phyloP scores from a whole-genome alignment of 2,113 vertebrate genomes.

The Spermophilus dauricus region DNA sequence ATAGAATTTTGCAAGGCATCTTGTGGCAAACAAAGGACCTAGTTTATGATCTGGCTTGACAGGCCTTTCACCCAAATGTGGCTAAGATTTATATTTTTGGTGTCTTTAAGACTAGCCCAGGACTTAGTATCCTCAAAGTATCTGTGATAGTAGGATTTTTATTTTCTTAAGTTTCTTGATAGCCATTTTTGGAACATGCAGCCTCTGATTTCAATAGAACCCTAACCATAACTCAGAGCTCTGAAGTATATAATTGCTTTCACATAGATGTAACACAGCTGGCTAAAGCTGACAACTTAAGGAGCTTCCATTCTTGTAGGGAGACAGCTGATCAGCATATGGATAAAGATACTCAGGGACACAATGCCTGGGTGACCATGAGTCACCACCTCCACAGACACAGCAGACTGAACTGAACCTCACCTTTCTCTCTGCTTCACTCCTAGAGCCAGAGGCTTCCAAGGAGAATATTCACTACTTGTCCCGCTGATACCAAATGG shows the following conservation, averaged over 20 bases:
- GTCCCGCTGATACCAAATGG: not conserved
- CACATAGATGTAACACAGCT: not conserved
- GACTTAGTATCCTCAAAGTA: not conserved
- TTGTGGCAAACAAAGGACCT: not conserved
- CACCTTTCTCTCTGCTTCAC: not conserved
- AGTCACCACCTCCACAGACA: not conserved
- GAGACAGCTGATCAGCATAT: not conserved
- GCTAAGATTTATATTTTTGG: not conserved
- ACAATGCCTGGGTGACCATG: too few species aligned
- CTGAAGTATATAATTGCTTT: not conserved
- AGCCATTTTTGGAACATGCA: not conserved
- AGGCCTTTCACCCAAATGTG: not conserved
- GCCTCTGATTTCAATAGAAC: constrained; percentile 42
- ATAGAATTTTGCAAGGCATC: not conserved
- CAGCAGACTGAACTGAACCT: not conserved
- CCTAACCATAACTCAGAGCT: not conserved
- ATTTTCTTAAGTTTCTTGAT: not conserved
- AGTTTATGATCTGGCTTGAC: not conserved
- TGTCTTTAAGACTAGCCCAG: not conserved
- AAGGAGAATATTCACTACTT: not conserved
- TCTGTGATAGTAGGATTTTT: not conserved
- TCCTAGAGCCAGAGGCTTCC: not conserved
- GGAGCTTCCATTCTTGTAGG: not conserved
- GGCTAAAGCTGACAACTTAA: not conserved
- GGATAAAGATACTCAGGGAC: not conserved